Evolutionary conservation across 2,113 vertebrate species (phyloP), one percentile per base, ranked within the genome.

Genomic region (Aegithalos caudatus): DNA sequence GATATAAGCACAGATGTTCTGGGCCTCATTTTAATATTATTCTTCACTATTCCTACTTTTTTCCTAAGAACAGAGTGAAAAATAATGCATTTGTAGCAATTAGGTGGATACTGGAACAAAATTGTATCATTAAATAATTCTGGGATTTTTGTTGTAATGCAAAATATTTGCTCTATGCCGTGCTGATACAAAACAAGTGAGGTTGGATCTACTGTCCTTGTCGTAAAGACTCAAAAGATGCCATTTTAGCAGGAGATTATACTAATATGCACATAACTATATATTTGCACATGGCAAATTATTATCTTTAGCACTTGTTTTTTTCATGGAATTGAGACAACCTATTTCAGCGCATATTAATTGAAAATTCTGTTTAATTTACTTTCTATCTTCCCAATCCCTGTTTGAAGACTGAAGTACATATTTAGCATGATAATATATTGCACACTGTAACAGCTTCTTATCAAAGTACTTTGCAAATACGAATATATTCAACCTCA

Each of bases 401-500:
- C 28, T 18, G 5, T 73, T 93, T 64, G 66, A 93, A 83, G 74
- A 56, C 56, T 44, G 14, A 92, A 88, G 22, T 56, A 88, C 51
- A 17, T 70, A 73, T 96, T 95, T 88, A 94, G 64, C 60, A 40
- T 51, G 62, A 66, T 70, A 88, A 93, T 83, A 47, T 38, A 85
- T 62, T 82, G 66, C 66, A 66, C 25, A 20, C 50, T 78, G 2
- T 72, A 83, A 51, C 44, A 86, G 28, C 38, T 92, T 92, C 69
- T 90, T 95, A 92, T 86, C 87, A 67, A 88, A 95, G 64, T 56
- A 37, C 74, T 81, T 88, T 83, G 88, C 74, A 90, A 95, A 94
- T 73, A 92, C 0, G 1, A 90, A 94, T 83, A 58, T 60, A 71
- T 81, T 93, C 56, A 47, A 51, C 33, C 86, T 83, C 85, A 73